Base-by-base conservation (phyloP, 2,797 vertebrate genomes). In the Mus minutoides region DNA sequence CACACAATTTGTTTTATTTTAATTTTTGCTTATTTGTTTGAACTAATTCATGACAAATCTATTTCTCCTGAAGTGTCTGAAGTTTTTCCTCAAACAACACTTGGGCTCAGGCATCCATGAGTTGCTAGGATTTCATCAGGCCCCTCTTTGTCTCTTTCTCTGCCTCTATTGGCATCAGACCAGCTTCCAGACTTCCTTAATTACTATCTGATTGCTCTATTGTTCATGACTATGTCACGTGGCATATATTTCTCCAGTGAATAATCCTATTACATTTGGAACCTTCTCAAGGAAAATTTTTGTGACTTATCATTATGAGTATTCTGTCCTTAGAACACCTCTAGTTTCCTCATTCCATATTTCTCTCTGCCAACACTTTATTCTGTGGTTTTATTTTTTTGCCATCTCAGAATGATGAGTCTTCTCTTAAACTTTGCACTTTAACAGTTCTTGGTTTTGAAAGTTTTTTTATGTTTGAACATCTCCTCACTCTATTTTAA, bases 201-300 rank as follows among this genome's bases (percentile, higher is more conserved):
- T 76, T 67, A 64, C 22, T 8, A 92, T 58, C 73, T 73, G 34
- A 75, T 88, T 82, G 31, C 37, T 46, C 37, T 56, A 76, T 83
- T 91, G 46, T 91, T 82, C 82, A 87, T 92, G 43, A 75, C 7
- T 80, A 67, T 92, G n/a, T 56, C 56, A 67, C 29, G 60, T 40
- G n/a, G 58, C n/a, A 95, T 56, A 3, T 11, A 43, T 86, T 78
- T 40, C 62, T 91, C 14, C 4, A 60, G 3, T 37, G 34, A 82
- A 85, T 82, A 13, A 64, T 82, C 19, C 46, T 64, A 31, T 88
- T 92, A 64, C 79, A 83, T 76, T 46, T 82, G 56, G 24, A 69
- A 73, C 22, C 9, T 71, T 52, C 31, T 37, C 8, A 88, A 52
- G 56, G 31, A 24, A 86, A 37, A 21, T 24, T 71, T 79, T 91